Percentiles rank a stretch among this genome's conserved stretches.
These are phyloP conservation scores for Enoplosus armatus DNA, from an alignment of 2,797 vertebrate species.

Conservation along the genomic window DNA sequence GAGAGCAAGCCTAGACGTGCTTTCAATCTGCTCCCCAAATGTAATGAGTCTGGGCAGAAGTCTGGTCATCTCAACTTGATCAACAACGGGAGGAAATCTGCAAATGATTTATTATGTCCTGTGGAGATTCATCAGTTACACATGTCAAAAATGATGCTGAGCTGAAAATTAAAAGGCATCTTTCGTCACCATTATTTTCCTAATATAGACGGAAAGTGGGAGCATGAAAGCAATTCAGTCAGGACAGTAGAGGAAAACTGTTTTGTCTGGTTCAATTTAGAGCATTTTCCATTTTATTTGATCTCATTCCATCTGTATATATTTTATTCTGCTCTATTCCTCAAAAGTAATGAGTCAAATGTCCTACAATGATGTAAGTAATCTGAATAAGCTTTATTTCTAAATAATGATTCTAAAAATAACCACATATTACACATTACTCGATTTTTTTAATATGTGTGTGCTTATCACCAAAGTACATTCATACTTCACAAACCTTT, in stretches of 20 bases:
- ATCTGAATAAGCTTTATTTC: conserved; percentile 5
- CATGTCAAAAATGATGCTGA: conserved; percentile 80
- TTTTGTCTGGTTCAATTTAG: conserved; percentile 34
- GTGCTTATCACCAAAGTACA: not conserved
- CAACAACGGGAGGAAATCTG: conserved; percentile 78
- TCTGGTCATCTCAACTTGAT: conserved; percentile 75
- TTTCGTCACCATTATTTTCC: conserved; percentile 72
- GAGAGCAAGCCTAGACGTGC: conserved; percentile 79
- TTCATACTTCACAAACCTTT: not conserved
- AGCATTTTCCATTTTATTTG: conserved; percentile 29
- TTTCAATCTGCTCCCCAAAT: conserved; percentile 79
- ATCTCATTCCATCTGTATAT: conserved; percentile 27
- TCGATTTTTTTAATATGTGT: not conserved
- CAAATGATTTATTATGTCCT: conserved; percentile 83
- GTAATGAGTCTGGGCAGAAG: conserved; percentile 71
- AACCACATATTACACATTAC: not conserved
- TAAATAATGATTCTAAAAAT: not conserved
- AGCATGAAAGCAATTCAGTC: conserved; percentile 45
- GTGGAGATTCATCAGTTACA: conserved; percentile 82
- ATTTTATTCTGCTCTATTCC: conserved; percentile 5
- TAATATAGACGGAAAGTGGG: conserved; percentile 63
- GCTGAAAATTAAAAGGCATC: conserved; percentile 82
- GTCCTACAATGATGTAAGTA: not conserved
- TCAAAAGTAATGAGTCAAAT: not conserved
- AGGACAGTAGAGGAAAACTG: conserved; percentile 26